Evolutionary conservation across 1,140 invertebrate genomes (phyloP).

Genomic region (Zeugodacus cucurbitae): DNA sequence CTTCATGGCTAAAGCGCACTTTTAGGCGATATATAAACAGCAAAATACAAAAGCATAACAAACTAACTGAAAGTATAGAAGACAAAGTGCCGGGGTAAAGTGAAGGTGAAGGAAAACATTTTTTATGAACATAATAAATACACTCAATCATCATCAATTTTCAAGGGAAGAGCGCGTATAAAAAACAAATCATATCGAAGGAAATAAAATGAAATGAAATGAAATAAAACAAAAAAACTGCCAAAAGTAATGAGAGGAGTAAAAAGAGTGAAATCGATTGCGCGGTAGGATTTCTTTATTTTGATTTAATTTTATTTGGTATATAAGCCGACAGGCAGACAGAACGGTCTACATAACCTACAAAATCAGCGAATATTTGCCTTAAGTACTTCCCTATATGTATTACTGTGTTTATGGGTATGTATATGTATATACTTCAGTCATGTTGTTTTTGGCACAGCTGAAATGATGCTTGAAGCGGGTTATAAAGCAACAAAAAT

Average conservation of each 20-base stretch:
- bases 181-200: not conserved
- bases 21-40: not conserved
- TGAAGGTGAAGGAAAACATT: not conserved
- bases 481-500: not conserved
- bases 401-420: not conserved
- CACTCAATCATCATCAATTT: conserved; percentile 30
- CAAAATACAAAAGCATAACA: not conserved
- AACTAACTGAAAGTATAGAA: not conserved
- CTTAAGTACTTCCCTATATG: not conserved
- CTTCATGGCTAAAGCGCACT: not conserved
- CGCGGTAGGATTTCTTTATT: not conserved
- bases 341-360: not conserved
- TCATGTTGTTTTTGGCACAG: not conserved
- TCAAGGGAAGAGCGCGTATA: not conserved
- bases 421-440: not conserved
- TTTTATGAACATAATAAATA: conserved; percentile 22
- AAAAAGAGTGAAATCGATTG: not conserved
- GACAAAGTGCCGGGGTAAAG: not conserved
- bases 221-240: not conserved
- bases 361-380: not conserved
- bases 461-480: not conserved
- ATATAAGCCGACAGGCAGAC: not conserved
- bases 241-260: not conserved
- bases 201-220: not conserved
- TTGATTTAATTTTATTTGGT: not conserved